A percentile compares a stretch with the other conserved stretches of the same genome.
Conservation (phyloP, 2,888 invertebrate genomes). For the Diaprepes abbreviatus region DNA sequence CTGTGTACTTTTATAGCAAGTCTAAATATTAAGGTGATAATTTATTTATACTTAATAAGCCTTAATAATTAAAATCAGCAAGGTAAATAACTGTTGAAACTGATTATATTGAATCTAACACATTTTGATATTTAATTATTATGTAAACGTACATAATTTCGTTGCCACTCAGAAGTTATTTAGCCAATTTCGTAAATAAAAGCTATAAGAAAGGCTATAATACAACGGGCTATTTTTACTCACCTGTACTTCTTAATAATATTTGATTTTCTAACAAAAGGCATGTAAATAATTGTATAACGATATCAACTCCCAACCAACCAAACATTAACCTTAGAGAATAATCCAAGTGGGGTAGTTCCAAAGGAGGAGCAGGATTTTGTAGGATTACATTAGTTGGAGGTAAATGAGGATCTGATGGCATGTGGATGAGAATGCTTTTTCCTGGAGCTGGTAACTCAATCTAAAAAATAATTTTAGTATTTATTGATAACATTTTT, state of each 20-base stretch:
- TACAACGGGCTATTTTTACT: neutral
- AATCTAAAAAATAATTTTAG: constrained; percentile 57
- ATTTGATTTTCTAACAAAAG: constrained; percentile 97
- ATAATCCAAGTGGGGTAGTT: constrained; percentile 96
- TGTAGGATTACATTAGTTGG: constrained; percentile 79
- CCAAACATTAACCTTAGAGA: constrained; percentile 86
- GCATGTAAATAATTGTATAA: constrained; percentile 94
- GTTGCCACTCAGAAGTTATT: too few species aligned
- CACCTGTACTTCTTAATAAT: constrained; percentile 91
- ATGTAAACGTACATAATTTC: too few species aligned
- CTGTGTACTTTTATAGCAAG: too few species aligned
- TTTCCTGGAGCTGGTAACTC: constrained; percentile 88
- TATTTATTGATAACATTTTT: too few species aligned
- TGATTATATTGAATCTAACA: too few species aligned
- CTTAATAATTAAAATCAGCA: too few species aligned
- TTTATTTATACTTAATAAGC: too few species aligned
- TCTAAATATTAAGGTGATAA: too few species aligned
- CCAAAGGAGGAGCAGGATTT: constrained; percentile 82
- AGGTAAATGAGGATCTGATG: constrained; percentile 78
- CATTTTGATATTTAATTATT: too few species aligned
- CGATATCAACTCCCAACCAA: constrained; percentile 91
- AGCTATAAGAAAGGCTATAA: too few species aligned
- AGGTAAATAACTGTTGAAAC: too few species aligned
- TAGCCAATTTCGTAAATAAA: too few species aligned
- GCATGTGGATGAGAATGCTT: constrained; percentile 83